These are phyloP conservation scores for Brachystomella parvula DNA, from an alignment of 1,140 invertebrate genomes.

Conservation along the genomic window DNA sequence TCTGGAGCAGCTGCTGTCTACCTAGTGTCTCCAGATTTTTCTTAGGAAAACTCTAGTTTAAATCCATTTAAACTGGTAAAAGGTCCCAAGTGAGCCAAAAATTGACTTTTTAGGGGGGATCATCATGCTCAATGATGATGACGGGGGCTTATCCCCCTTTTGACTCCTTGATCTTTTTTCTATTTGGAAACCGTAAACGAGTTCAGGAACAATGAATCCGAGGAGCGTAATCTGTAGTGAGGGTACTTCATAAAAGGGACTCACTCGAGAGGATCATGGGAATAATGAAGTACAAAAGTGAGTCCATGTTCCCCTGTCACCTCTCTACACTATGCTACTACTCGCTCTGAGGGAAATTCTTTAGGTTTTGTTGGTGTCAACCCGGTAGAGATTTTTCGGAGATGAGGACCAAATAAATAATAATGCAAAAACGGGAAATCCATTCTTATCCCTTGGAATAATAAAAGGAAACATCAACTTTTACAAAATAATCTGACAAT, in stretches of 20 bases:
- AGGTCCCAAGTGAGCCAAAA: conserved; percentile 9
- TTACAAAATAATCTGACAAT: background rate
- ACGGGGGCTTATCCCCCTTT: background rate
- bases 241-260: conserved; percentile 6
- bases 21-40: background rate
- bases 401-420: background rate
- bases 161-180: background rate
- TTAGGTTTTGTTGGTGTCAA: background rate
- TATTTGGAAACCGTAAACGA: background rate
- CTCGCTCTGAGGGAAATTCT: no score
- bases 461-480: background rate
- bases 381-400: background rate
- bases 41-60: background rate
- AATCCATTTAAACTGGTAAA: background rate
- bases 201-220: background rate
- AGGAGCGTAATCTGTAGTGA: no score
- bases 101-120: conserved; percentile 9
- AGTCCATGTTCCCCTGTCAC: conserved; percentile 4
- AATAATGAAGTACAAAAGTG: background rate
- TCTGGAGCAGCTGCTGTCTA: conserved; percentile 1
- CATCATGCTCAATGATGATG: background rate
- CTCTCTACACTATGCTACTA: background rate
- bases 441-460: no score
- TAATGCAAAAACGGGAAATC: no score
- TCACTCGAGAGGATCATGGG: background rate